Conservation (phyloP, 2,888 invertebrate species). For the Nesidiocoris tenuis region DNA sequence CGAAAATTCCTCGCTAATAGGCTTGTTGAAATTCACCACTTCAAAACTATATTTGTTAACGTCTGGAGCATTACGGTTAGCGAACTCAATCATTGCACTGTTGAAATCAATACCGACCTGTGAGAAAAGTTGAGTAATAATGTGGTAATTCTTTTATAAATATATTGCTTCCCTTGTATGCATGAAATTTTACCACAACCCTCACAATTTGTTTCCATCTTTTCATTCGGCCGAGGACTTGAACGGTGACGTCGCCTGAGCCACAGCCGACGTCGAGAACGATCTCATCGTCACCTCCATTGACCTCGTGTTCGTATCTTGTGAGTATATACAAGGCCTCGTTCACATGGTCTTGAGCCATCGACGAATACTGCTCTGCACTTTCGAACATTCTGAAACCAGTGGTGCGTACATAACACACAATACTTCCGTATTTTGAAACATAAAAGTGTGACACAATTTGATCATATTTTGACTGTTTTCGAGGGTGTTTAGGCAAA, state of each 20-base stretch:
- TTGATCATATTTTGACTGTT: too few relatives aligned
- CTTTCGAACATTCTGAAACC: slow-evolving; percentile 12
- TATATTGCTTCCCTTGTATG: too few relatives aligned
- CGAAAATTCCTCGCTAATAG: neutral
- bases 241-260: slow-evolving; percentile 4
- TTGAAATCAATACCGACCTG: slow-evolving; percentile 37
- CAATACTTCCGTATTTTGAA: too few relatives aligned
- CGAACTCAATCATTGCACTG: slow-evolving; percentile 24
- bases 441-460: too few relatives aligned
- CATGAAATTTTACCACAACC: neutral
- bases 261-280: slow-evolving; percentile 16
- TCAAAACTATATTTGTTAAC: slow-evolving; percentile 10
- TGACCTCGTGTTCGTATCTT: neutral
- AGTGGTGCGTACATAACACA: too few relatives aligned
- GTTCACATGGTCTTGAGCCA: slow-evolving; percentile 1
- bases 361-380: neutral
- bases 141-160: too few relatives aligned
- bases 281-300: slow-evolving; percentile 1
- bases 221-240: neutral
- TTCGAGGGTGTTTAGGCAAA: too few relatives aligned
- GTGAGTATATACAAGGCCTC: slow-evolving; percentile 1
- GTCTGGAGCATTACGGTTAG: neutral
- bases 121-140: neutral
- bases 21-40: slow-evolving; percentile 15
- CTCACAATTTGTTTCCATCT: slow-evolving; percentile 13